Percentiles rank a stretch among this genome's conserved stretches.
Conservation (phyloP, 2,888 invertebrate species). For the Urechis unicinctus region DNA sequence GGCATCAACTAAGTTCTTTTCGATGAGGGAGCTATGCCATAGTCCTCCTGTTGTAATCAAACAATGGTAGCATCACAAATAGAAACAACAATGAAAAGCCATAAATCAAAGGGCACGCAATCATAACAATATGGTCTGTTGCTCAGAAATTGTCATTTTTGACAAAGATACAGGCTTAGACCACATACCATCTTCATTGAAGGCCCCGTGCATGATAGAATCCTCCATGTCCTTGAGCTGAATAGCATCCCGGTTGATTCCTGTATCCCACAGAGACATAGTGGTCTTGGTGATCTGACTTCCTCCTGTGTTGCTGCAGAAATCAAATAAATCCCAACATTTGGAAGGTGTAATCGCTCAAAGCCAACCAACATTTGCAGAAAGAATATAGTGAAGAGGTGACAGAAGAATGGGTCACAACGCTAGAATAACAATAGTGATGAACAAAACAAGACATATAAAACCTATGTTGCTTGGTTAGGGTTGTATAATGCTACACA, state of each 20-base stretch:
- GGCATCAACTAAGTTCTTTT: slow-evolving; percentile 80
- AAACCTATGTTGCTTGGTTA: too few relatives aligned
- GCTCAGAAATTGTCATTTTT: too few relatives aligned
- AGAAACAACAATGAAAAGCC: neutral
- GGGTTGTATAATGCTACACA: too few relatives aligned
- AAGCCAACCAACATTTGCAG: too few relatives aligned
- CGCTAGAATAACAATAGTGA: too few relatives aligned
- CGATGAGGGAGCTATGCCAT: slow-evolving; percentile 73
- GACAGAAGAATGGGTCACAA: too few relatives aligned
- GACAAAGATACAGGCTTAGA: too few relatives aligned
- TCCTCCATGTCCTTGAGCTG: slow-evolving; percentile 51
- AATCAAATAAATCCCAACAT: neutral
- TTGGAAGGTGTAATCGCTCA: too few relatives aligned
- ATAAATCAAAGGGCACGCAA: too few relatives aligned
- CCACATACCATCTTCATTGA: slow-evolving; percentile 47
- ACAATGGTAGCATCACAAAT: neutral
- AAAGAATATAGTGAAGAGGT: too few relatives aligned
- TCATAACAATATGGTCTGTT: too few relatives aligned
- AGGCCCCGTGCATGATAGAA: slow-evolving; percentile 45
- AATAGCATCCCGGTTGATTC: slow-evolving; percentile 56
- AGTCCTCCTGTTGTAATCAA: slow-evolving; percentile 64
- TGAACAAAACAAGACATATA: too few relatives aligned
- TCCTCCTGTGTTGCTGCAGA: slow-evolving; percentile 75
- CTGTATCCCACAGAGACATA: slow-evolving; percentile 58
- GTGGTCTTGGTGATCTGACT: slow-evolving; percentile 62